A percentile compares a stretch with the other conserved stretches of the same genome.
Evolutionary conservation across 2,888 invertebrate species (phyloP).

Genomic region (Lysandra bellargus): DNA sequence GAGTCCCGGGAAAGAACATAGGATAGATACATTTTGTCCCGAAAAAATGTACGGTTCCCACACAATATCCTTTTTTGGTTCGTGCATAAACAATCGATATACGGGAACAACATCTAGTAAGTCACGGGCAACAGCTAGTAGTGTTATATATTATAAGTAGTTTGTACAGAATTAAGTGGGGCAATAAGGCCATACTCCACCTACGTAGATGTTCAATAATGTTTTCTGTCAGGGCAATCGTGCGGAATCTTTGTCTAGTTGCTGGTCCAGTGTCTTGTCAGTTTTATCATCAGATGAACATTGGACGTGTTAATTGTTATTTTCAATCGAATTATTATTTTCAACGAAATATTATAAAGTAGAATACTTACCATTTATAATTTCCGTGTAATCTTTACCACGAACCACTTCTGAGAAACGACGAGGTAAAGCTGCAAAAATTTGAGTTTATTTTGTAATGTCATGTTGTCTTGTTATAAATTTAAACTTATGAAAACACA

Average conservation of each 20-base stretch:
- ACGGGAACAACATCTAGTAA: too few relatives aligned
- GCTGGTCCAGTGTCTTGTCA: neutral
- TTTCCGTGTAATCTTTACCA: constrained; percentile 16
- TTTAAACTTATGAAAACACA: too few relatives aligned
- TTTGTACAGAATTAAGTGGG: neutral
- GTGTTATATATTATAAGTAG: neutral
- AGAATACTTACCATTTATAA: constrained; percentile 23
- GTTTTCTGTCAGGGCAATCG: neutral
- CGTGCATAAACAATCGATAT: too few relatives aligned
- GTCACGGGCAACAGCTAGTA: too few relatives aligned
- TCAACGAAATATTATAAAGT: neutral
- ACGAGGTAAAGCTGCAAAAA: constrained; percentile 12
- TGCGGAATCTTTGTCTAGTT: neutral
- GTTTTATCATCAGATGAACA: too few relatives aligned
- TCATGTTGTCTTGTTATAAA: too few relatives aligned
- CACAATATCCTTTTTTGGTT: too few relatives aligned
- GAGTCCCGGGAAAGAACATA: too few relatives aligned
- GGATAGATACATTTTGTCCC: too few relatives aligned
- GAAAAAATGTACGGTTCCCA: too few relatives aligned
- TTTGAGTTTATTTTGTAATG: neutral
- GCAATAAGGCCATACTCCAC: neutral
- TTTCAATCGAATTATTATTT: neutral
- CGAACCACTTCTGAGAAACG: constrained; percentile 9
- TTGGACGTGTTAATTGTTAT: neutral
- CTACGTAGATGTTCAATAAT: neutral